Evolutionary conservation across 2,113 vertebrate genomes (phyloP).

Genomic region (Anthoscopus minutus): DNA sequence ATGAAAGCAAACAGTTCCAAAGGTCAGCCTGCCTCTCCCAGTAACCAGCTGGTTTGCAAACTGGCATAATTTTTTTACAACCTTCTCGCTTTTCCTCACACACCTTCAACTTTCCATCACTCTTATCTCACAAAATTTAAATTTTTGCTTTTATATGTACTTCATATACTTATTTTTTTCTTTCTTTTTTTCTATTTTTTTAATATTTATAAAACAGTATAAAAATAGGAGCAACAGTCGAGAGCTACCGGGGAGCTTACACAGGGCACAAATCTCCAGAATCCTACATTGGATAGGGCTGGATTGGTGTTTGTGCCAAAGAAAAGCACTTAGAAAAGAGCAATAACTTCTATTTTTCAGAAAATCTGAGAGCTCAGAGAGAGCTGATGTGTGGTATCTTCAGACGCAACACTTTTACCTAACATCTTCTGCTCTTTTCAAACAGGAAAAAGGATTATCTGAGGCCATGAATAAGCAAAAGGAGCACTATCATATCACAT

Average conservation of each 20-base stretch:
- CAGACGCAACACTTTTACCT: background rate
- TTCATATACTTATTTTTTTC: background rate
- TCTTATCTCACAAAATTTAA: slow-evolving; percentile 58
- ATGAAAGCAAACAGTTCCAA: background rate
- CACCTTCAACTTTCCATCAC: slow-evolving; percentile 40
- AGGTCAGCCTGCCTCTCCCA: slow-evolving; percentile 68
- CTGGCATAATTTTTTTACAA: slow-evolving; percentile 51
- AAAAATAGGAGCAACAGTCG: slow-evolving; percentile 67
- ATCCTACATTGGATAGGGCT: background rate
- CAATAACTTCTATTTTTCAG: background rate
- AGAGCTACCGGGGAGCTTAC: background rate
- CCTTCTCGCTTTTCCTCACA: background rate
- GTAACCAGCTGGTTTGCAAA: slow-evolving; percentile 79
- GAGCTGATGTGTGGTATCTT: background rate
- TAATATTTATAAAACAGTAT: slow-evolving; percentile 67
- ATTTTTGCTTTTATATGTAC: slow-evolving; percentile 50
- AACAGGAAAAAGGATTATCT: background rate
- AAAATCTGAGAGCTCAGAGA: background rate
- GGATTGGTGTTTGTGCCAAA: background rate
- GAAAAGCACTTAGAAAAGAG: background rate
- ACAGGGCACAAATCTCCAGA: background rate
- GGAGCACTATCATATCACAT: slow-evolving; percentile 6
- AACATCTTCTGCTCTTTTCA: background rate
- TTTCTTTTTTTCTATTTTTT: background rate
- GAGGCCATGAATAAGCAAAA: background rate